Evolutionary conservation across 2,888 invertebrate genomes (phyloP).

Genomic region (Eristalinus sepulchralis): DNA sequence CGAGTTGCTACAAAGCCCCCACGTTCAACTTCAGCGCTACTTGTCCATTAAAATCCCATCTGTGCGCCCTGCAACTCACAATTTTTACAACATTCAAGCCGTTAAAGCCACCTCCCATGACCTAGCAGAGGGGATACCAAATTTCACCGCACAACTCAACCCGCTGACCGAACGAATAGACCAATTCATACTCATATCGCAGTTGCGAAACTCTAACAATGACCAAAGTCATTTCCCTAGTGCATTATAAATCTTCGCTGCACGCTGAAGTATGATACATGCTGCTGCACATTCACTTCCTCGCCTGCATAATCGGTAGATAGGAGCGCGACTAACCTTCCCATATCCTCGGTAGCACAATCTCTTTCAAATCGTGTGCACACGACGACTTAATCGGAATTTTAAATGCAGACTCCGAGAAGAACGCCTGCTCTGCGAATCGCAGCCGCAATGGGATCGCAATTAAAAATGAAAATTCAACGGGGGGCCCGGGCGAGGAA

Average conservation of each 20-base stretch:
- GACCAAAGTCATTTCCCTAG: neutral
- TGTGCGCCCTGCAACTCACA: no score
- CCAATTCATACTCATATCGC: neutral
- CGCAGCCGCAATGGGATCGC: neutral
- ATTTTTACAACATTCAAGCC: no score
- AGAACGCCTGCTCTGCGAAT: neutral
- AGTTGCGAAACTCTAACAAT: neutral
- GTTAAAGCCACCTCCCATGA: no score
- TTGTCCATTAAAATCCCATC: no score
- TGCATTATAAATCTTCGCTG: neutral
- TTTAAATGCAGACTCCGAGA: neutral
- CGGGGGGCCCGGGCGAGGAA: neutral
- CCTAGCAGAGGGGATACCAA: neutral
- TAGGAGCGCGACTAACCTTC: neutral
- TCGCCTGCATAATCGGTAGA: no score
- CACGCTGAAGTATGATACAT: neutral
- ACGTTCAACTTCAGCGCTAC: no score
- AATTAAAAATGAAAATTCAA: conserved; percentile 5
- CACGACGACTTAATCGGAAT: neutral
- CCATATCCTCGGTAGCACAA: neutral
- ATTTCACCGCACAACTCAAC: neutral
- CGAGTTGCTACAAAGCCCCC: no score
- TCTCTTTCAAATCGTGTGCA: neutral
- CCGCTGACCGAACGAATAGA: neutral
- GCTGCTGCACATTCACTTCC: neutral